Base-by-base conservation (phyloP, 2,797 vertebrate species). In the Zenarchopterus dispar region DNA sequence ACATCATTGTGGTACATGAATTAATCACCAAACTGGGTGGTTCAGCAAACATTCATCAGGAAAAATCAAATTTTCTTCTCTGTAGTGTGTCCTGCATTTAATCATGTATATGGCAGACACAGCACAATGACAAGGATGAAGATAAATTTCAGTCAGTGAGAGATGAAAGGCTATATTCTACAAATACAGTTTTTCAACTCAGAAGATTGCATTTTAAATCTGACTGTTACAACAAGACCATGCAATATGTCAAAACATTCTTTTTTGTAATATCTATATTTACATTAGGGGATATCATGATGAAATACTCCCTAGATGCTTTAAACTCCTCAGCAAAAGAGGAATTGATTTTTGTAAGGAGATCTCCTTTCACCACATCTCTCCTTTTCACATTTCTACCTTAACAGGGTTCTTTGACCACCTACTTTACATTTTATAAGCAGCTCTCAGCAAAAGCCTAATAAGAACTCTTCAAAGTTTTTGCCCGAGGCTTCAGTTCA, bases 391-490 rank as follows among this genome's bases (percentile, higher is more conserved):
- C 48, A 59, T 80, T 78, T 62, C 31, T 51, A 42, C 44, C 41
- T 19, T 46, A 19, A 69, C 28, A 53, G 52, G 9, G 19, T 49
- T 56, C 68, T 75, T 56, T 47, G 61, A 79, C 75, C 54, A 22
- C 39, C 59, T 62, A n/a, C 77, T 86, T 88, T 87, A 70, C 75
- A 85, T 84, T 69, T 79, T 63, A 71, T 72, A 67, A 56, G 64
- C 80, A 68, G 63, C 46, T 78, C 63, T 62, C n/a, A 46, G 70
- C 46, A 75, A 67, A 74, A 62, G 70, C 69, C 73, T 75, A 82
- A 77, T 78, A 80, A 58, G 73, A 26, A 60, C 72, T 33, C 71
- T 69, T 86, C 72, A 73, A 78, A 80, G 73, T 19, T 19, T 77
- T 64, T 55, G 57, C 73, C 65, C 31, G 10, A 17, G 49, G 79